Evolutionary conservation across 64 coral and sea anemone genomes (phyloP).

Genomic region (Montipora cactus): DNA sequence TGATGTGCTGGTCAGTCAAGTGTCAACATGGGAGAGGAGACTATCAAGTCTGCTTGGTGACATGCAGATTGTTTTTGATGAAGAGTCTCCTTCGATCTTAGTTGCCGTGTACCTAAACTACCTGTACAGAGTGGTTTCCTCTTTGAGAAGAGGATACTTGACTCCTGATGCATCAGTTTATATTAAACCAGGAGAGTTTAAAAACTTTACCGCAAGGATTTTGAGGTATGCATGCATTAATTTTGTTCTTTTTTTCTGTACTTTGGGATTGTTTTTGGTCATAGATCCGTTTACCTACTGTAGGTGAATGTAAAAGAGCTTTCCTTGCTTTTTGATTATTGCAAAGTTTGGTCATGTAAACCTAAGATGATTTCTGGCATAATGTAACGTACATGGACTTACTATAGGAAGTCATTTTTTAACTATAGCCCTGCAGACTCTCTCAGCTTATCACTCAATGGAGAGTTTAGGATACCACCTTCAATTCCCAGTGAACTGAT

Average conservation of each 20-base stretch:
- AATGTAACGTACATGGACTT: too few species aligned
- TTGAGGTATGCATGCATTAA: slow-evolving; percentile 56
- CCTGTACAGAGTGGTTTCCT: slow-evolving; percentile 83
- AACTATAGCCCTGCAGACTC: slow-evolving; percentile 67
- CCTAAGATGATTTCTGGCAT: too few species aligned
- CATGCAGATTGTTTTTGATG: slow-evolving; percentile 58
- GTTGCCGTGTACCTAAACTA: slow-evolving; percentile 86
- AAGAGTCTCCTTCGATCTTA: slow-evolving; percentile 68
- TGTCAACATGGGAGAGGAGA: slow-evolving; percentile 73
- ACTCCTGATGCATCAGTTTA: not conserved
- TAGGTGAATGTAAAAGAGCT: too few species aligned
- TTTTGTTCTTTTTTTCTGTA: not conserved
- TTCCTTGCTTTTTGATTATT: too few species aligned
- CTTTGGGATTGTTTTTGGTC: not conserved
- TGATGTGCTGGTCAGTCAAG: slow-evolving; percentile 78
- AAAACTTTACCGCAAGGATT: slow-evolving; percentile 67
- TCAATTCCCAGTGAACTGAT: slow-evolving; percentile 71
- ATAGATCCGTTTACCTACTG: not conserved
- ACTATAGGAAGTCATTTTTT: too few species aligned
- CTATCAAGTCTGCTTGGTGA: slow-evolving; percentile 70
- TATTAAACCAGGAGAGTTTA: slow-evolving; percentile 72
- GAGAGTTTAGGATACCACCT: slow-evolving; percentile 80
- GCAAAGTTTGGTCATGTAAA: too few species aligned
- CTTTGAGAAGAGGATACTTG: slow-evolving; percentile 33
- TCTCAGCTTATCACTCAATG: slow-evolving; percentile 81